Evolutionary conservation across 2,797 vertebrate genomes (phyloP), one percentile per base, ranked within the genome.

Genomic region (Peromyscus attwateri): DNA sequence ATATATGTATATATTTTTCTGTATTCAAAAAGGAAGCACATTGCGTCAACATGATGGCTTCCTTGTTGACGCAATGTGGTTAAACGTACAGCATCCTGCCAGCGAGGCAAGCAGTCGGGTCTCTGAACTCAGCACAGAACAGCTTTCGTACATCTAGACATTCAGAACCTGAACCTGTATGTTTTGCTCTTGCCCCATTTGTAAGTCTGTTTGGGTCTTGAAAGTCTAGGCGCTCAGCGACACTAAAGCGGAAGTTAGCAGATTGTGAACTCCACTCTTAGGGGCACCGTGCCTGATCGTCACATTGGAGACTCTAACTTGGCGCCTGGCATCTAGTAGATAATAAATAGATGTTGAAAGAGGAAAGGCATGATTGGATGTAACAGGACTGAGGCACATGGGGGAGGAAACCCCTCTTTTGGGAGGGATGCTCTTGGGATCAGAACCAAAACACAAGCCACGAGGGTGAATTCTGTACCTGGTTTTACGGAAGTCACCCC

Each of bases 401-500:
- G 19, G 62, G 57, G 37, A 29, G 17, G 25, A 25, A 57, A 5
- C 34, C 43, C 14, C 29, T 90, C 34, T 52, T 57, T 49, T n/a
- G 21, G 25, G 29, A 34, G n/a, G 17, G 9, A 17, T 34, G 37
- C 55, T 31, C 55, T 19, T 89, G 49, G 71, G 66, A 40, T 83
- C 25, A 25, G 66, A 84, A 31, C 10, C 29, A 16, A 94, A 62
- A 2, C 34, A 68, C 43, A n/a, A 25, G 46, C 34, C 46, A 19
- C 10, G 43, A 40, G 29, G 68, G 27, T 89, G 49, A 73, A 37
- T 87, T 77, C 73, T 68, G 55, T 97, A 99, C 99, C 99, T 98
- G 99, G 98, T 98, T 99, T 99, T 92, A 99, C 98, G 19, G 98
- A 98, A 87, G 99, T 99, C 97, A 99, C 99, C 8, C 99, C 99